Evolutionary conservation across 2,888 invertebrate species (phyloP), one percentile per base, ranked within the genome.

Genomic region (Drosophila barbarae): DNA sequence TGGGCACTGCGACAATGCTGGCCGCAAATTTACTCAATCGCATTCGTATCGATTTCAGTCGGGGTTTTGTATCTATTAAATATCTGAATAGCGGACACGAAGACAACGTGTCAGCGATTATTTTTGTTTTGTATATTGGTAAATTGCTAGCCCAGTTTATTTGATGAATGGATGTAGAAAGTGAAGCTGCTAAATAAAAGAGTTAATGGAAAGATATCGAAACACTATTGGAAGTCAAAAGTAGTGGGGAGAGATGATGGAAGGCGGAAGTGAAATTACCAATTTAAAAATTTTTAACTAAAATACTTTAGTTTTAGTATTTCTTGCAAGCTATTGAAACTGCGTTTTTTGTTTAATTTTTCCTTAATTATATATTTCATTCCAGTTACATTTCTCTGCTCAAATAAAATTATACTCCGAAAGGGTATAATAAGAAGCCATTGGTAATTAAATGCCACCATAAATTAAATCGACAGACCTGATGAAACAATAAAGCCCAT

Each of bases 21-120:
- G 23, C 73, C 58, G 65, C 63, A 68, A 80, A 73, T 75, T 72
- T 70, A 83, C 75, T 75, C 80, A 74, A 49, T 75, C 75, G 67
- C 56, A 60, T 70, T 76, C 36, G 46, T 52, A 51, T 67, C 41
- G 38, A 55, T 57, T 67, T 57, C 32, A 42, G 51, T 57, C 13
- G 56, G 15, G 56, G 38, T 64, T 65, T 49, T 36, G 21, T 61
- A 13, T 23, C 35, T 28, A 35, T 58, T 58, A 5, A 30, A 30
- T 67, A 53, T 68, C 35, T 60, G 60, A 50, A 60, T 78, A 78
- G 65, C 54, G 44, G 13, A 32, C 44, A 9, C 32, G 38, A 47
- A 55, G 49, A 61, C 58, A 61, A 47, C 64, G 34, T 53, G 49
- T 50, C 61, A 60, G 47, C 65, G 59, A 70, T 50, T 44, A 60